Evolutionary conservation across 2,113 vertebrate species (phyloP), one percentile per base, ranked within the genome.

Genomic region (Lophius piscatorius): DNA sequence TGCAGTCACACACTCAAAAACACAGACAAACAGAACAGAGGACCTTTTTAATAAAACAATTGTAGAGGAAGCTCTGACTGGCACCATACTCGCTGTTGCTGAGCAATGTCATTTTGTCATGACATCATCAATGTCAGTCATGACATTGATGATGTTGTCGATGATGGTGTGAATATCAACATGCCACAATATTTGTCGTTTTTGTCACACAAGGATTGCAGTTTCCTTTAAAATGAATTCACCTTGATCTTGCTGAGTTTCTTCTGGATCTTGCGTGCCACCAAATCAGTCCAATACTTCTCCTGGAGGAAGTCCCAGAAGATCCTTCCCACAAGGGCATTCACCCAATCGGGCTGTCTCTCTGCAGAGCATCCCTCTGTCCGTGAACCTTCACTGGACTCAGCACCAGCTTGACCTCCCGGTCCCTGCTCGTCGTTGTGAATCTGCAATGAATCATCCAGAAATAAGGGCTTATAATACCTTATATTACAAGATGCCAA

Each of bases 171-270:
- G 6, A 45, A 14, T 26, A 39, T 39, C 10, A 44, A 62, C 22
- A 55, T 50, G 4, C n/a, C n/a, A n/a, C n/a, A n/a, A n/a, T n/a
- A n/a, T n/a, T n/a, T n/a, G n/a, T n/a, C n/a, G n/a, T n/a, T 29
- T 18, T 14, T 40, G 9, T 40, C 16, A 16, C 2, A 24, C 5
- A 16, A 16, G 29, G 18, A 22, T 23, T n/a, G 14, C 23, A 44
- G 8, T 44, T 22, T 9, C 6, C 17, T 29, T 21, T 10, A n/a
- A 18, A 46, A 47, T 44, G 6, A 17, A 29, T 89, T 85, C 75
- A 94, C 94, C 93, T 93, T 92, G 63, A 95, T 95, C 82, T 94
- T 93, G 71, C 89, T 89, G 45, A 95, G 41, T 70, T 95, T 95
- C 86, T 94, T 94, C 84, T 95, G 94, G 75, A 95, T 92, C 85